A percentile compares a stretch with the other conserved stretches of the same genome.
These are phyloP conservation scores for Anseranas semipalmata DNA, from an alignment of 2,113 vertebrate genomes.

Conservation along the genomic window DNA sequence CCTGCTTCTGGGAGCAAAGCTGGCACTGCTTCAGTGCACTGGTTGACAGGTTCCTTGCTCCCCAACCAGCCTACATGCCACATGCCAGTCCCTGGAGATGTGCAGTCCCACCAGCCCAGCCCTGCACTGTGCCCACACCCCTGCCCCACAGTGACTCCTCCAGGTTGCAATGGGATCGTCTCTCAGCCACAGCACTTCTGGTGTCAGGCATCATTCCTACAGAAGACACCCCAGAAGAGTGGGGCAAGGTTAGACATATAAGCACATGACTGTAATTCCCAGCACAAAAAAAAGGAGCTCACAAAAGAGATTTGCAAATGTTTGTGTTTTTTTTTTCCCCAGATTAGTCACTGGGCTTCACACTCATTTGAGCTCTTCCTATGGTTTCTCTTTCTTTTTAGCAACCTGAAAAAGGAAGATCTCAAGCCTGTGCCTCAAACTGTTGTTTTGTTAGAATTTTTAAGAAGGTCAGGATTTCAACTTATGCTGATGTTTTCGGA, in stretches of 20 bases:
- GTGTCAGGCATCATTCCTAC: rapidly evolving
- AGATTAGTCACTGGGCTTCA: background rate
- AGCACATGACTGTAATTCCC: background rate
- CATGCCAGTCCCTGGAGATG: background rate
- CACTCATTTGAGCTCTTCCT: background rate
- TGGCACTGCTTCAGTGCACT: background rate
- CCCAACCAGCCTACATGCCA: background rate
- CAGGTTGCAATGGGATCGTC: rapidly evolving
- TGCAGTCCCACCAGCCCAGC: background rate
- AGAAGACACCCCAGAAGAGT: background rate
- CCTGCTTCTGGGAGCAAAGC: rapidly evolving
- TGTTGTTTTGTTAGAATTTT: background rate
- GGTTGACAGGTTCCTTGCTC: background rate
- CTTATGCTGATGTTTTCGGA: background rate
- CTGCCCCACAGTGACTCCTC: rapidly evolving
- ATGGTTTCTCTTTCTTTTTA: background rate
- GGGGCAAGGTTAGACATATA: background rate
- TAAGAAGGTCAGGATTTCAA: background rate
- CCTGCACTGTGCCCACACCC: rapidly evolving
- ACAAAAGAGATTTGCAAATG: background rate
- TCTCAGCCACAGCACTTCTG: rapidly evolving
- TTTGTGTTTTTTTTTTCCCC: background rate
- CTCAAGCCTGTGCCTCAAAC: background rate
- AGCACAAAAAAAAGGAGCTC: background rate
- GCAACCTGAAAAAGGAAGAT: background rate